Percentiles rank a stretch among this genome's conserved stretches.
Conservation (phyloP, 2,888 invertebrate genomes). For the Oligia fasciuncula region DNA sequence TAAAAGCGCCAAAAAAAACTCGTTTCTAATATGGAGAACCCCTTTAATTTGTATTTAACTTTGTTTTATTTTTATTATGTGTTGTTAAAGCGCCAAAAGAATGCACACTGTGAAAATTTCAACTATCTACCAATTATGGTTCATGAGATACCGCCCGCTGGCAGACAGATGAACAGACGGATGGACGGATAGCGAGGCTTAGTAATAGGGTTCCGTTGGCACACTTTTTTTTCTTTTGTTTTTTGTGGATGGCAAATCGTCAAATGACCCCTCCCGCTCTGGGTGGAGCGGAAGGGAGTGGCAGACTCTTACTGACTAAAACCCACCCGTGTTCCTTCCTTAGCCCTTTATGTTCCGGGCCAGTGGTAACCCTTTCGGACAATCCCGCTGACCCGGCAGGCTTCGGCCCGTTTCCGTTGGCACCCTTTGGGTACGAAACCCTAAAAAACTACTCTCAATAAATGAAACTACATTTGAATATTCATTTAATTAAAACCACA, state of each 20-base stretch:
- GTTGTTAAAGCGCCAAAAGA: not conserved
- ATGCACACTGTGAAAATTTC: not conserved
- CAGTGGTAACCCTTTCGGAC: no score
- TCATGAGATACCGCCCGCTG: not conserved
- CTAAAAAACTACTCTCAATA: not conserved
- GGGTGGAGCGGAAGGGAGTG: no score
- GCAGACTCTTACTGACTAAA: no score
- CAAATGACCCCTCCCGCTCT: no score
- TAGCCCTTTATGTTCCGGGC: no score
- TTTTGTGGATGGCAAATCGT: no score
- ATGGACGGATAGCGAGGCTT: no score
- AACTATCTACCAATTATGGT: not conserved
- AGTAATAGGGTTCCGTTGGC: not conserved
- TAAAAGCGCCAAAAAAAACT: not conserved
- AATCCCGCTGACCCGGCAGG: no score
- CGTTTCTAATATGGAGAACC: no score
- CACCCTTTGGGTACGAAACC: not conserved
- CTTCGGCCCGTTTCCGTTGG: not conserved
- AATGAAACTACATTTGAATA: constrained; percentile 5
- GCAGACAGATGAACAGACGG: not conserved
- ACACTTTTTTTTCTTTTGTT: not conserved
- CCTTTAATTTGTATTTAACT: not conserved
- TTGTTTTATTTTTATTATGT: no score
- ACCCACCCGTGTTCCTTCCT: no score
- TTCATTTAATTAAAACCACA: constrained; percentile 6